phyloP scores from a whole-genome alignment of 2,113 vertebrate genomes.

The Hydrolagus affinis region DNA sequence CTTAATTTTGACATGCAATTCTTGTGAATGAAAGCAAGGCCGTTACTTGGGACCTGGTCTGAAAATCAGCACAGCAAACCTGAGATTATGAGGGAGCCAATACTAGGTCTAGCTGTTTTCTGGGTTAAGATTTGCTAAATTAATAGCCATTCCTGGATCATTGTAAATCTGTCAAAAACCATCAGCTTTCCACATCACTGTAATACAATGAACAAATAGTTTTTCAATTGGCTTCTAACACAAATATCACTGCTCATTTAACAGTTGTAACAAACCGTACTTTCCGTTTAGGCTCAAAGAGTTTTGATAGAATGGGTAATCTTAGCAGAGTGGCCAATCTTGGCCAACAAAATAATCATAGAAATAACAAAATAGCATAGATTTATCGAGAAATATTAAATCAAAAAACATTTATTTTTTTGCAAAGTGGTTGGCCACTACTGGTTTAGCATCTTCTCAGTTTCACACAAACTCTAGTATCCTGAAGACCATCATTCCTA shows the following conservation, averaged over 20 bases:
- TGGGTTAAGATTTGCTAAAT: conserved; percentile 12
- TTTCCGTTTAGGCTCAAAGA: neutral
- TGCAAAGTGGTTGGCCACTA: neutral
- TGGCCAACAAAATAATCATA: too few species aligned
- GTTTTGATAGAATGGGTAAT: neutral
- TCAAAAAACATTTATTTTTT: too few species aligned
- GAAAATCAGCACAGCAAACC: conserved; percentile 42
- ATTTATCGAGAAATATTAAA: too few species aligned
- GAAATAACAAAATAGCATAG: too few species aligned
- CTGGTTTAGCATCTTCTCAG: neutral
- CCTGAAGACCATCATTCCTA: neutral
- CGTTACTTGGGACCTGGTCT: conserved; percentile 49
- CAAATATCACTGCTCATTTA: neutral
- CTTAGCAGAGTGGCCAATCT: too few species aligned
- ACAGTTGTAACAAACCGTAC: neutral
- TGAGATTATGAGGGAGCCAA: conserved; percentile 33
- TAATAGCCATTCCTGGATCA: neutral
- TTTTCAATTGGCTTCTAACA: neutral
- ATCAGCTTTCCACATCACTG: conserved; percentile 17
- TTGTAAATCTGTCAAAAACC: conserved; percentile 25
- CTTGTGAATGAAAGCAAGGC: conserved; percentile 56
- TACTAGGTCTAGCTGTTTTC: conserved; percentile 1
- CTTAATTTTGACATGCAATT: conserved; percentile 63
- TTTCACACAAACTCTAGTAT: neutral
- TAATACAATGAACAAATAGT: neutral